phyloP scores from a whole-genome alignment of 2,888 invertebrate species.

The Philaethria dido region DNA sequence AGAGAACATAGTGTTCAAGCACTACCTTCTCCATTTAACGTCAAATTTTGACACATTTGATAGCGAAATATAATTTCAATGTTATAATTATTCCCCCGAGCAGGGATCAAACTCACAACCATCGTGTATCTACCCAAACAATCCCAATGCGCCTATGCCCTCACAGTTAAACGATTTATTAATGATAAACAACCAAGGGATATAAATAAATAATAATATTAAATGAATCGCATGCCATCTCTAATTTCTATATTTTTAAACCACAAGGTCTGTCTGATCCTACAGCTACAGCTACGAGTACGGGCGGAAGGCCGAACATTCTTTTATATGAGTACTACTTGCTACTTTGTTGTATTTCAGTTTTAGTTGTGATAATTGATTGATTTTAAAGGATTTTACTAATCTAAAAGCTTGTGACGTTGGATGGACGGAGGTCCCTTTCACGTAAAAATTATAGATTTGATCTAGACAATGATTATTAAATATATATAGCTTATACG shows the following conservation, averaged over 20 bases:
- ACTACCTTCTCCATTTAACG: too few species aligned
- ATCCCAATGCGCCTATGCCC: neutral
- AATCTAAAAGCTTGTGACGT: too few species aligned
- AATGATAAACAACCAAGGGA: neutral
- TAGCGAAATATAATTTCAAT: too few species aligned
- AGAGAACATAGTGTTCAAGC: too few species aligned
- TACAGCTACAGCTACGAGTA: neutral
- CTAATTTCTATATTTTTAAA: slow-evolving; percentile 26
- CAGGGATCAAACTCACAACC: too few species aligned
- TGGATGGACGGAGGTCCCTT: too few species aligned
- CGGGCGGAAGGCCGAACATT: slow-evolving; percentile 4
- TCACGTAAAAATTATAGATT: too few species aligned
- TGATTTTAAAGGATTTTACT: neutral
- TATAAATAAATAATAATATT: slow-evolving; percentile 7
- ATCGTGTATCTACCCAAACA: too few species aligned
- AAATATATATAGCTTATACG: too few species aligned
- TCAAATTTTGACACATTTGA: too few species aligned
- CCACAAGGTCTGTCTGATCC: slow-evolving; percentile 15
- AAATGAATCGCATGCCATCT: slow-evolving; percentile 11
- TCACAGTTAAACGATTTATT: neutral
- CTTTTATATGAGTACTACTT: neutral
- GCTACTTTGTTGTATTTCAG: neutral
- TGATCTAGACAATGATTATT: too few species aligned
- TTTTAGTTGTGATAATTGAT: neutral
- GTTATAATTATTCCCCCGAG: too few species aligned